phyloP scores from a whole-genome alignment of 2,797 vertebrate species.

The Melanitta fusca region DNA sequence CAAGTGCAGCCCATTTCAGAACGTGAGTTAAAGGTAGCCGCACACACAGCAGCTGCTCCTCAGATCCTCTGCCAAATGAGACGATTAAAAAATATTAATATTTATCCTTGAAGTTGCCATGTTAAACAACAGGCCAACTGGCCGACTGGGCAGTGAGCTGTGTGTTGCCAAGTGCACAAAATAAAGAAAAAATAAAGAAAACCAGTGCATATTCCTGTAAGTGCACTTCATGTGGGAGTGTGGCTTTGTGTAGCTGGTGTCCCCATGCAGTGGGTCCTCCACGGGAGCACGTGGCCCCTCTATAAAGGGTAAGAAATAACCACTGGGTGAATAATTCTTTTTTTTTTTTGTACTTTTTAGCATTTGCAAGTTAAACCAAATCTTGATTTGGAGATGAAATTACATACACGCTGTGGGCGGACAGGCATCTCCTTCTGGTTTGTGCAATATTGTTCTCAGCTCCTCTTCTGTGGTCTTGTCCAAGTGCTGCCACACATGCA shows the following conservation, averaged over 20 bases:
- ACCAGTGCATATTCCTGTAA: background rate
- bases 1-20: background rate
- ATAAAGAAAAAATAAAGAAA: conserved; percentile 9
- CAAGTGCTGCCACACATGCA: conserved; percentile 11
- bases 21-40: background rate
- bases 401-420: background rate
- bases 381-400: background rate
- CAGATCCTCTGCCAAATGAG: conserved; percentile 31
- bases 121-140: conserved; percentile 7
- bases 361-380: background rate
- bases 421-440: conserved; percentile 17
- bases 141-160: background rate
- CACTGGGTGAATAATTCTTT: background rate
- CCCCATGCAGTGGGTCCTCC: background rate
- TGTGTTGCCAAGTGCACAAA: conserved; percentile 28
- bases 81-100: conserved; percentile 57
- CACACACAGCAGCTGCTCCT: conserved; percentile 30
- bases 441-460: background rate
- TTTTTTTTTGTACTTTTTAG: background rate
- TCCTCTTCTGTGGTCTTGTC: conserved; percentile 16
- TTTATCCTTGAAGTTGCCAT: conserved; percentile 51
- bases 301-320: background rate
- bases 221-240: background rate
- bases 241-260: background rate
- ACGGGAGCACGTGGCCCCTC: background rate